Base-by-base conservation (phyloP, 2,888 invertebrate genomes). In the Allophyes oxyacanthae region DNA sequence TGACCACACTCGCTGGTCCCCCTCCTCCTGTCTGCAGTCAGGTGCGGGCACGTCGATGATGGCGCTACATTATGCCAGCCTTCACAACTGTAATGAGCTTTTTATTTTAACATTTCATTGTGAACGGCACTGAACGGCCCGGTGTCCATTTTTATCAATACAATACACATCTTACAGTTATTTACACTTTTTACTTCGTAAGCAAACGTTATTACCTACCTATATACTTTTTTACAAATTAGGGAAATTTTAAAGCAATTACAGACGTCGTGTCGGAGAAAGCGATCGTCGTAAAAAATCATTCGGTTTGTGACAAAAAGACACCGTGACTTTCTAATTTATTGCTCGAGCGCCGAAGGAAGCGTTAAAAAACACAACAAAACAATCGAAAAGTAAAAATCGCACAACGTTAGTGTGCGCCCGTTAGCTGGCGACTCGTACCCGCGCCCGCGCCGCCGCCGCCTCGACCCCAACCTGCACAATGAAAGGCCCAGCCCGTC, bases 311-410 rank as follows among this genome's bases (percentile, higher is more conserved):
- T 71, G 75, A 82, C 68, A 72, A 75, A 67, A 63, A 64, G 51
- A 37, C 28, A 44, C 42, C 41, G 58, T 71, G 78, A 81, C 90
- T 92, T 91, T 92, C 92, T 89, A 88, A 88, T 88, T 89, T 88
- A 90, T 87, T 86, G 86, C 78, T 75, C 65, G 67, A 64, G 57
- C 70, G 60, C 36, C 60, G 65, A 77, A 79, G 69, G 73, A 77
- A 81, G 76, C 78, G 65, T 79, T 78, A 70, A 80, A 82, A 83
- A 86, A 82, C 44, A 64, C 54, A 74, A 70, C 68, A 77, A 82
- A 84, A 86, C 82, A 84, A 82, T 83, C 68, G 70, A 74, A 79
- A 78, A 79, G 63, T 73, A 79, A 82, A 84, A 85, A 85, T 83
- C 64, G 86, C 85, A 79, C 75, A 82, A 63, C 38, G 43, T 52